Percentiles rank a stretch among this genome's conserved stretches.
These are phyloP conservation scores for Anoplolepis gracilipes DNA, from an alignment of 1,140 invertebrate species.

Conservation along the genomic window DNA sequence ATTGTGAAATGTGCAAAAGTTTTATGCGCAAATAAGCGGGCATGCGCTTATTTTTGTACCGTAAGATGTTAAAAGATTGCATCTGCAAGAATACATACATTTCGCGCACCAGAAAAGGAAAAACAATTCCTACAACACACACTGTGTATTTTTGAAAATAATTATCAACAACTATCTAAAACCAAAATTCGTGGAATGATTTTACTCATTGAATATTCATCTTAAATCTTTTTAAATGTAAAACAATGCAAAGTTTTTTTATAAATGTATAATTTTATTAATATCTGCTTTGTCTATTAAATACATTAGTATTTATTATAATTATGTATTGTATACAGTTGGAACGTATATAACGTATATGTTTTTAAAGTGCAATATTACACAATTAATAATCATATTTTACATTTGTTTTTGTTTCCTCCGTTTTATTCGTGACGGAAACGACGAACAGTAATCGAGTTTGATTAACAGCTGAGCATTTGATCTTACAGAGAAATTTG, in stretches of 20 bases:
- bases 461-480: constrained; percentile 26
- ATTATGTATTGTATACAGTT: neutral
- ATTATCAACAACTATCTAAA: neutral
- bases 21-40: neutral
- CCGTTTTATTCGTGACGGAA: neutral
- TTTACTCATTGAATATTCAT: neutral
- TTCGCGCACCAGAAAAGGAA: neutral
- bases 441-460: neutral
- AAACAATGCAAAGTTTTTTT: neutral
- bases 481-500: constrained; percentile 30
- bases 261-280: constrained; percentile 2
- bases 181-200: neutral
- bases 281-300: neutral
- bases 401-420: constrained; percentile 9
- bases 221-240: neutral
- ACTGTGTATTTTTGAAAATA: neutral
- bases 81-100: neutral
- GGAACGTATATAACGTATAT: constrained; percentile 7
- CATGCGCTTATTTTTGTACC: neutral
- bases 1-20: constrained; percentile 44
- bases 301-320: constrained; percentile 10
- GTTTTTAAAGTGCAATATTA: constrained; percentile 17
- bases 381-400: constrained; percentile 20
- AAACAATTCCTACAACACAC: neutral
- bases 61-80: neutral